phyloP scores from a whole-genome alignment of 2,113 vertebrate genomes.

The Motacilla alba region DNA sequence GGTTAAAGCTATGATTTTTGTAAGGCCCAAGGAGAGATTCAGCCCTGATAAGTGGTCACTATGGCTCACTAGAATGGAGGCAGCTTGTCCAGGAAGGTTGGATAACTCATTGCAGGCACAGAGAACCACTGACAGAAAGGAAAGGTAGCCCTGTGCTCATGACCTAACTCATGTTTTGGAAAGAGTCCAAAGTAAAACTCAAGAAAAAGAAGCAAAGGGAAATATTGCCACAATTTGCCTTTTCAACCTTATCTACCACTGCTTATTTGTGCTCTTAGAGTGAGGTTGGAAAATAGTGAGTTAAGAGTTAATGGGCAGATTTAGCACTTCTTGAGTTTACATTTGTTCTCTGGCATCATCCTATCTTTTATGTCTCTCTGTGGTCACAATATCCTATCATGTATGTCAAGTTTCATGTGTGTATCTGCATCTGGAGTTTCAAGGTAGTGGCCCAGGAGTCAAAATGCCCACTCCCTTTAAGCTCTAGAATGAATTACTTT shows the following conservation, averaged over 20 bases:
- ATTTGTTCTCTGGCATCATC: background rate
- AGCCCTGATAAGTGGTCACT: background rate
- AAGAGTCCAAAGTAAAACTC: background rate
- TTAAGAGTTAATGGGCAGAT: background rate
- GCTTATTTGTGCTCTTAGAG: background rate
- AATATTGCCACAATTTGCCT: background rate
- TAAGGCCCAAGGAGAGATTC: background rate
- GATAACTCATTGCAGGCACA: background rate
- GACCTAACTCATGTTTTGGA: background rate
- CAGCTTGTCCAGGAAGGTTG: background rate
- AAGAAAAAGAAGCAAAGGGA: background rate
- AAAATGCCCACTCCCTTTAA: background rate
- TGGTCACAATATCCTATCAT: background rate
- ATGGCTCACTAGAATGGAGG: background rate
- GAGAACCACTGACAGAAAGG: background rate
- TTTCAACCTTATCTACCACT: background rate
- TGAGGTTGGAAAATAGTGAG: background rate
- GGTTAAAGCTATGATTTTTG: background rate
- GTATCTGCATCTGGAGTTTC: background rate
- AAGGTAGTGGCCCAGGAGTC: background rate
- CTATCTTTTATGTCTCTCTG: background rate
- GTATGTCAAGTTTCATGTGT: background rate
- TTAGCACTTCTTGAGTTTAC: background rate
- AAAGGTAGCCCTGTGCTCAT: background rate
- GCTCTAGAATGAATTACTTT: conserved; percentile 34